These are phyloP conservation scores for Eptesicus fuscus DNA, from an alignment of 2,113 vertebrate species.

Conservation along the genomic window DNA sequence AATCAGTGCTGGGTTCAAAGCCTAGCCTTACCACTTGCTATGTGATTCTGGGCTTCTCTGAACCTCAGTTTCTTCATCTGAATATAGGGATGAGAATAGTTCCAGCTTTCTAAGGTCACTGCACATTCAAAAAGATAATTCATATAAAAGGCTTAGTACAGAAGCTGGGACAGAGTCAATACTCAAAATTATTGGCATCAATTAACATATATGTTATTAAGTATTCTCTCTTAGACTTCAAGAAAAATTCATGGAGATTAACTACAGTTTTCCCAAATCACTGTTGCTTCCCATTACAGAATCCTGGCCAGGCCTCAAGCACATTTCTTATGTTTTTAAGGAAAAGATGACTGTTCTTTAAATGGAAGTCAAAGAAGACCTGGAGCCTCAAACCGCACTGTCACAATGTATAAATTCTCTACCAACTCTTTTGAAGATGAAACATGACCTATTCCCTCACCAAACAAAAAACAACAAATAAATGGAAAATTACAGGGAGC, in stretches of 20 bases:
- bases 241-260: neutral
- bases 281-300: neutral
- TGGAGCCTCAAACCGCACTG: neutral
- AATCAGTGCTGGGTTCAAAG: neutral
- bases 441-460: neutral
- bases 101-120: neutral
- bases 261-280: neutral
- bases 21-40: neutral
- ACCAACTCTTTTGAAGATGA: neutral
- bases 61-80: neutral
- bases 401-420: neutral
- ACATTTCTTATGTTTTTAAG: neutral
- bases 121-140: neutral
- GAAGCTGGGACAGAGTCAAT: neutral
- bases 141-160: neutral
- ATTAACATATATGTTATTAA: neutral
- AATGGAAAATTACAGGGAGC: neutral
- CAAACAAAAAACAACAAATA: slow-evolving; percentile 17
- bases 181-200: neutral
- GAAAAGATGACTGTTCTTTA: slow-evolving; percentile 15
- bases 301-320: neutral
- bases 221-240: neutral
- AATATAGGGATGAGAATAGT: neutral
- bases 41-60: neutral
- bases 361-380: slow-evolving; percentile 24